phyloP scores from a whole-genome alignment of 2,888 invertebrate species.

The Clusia tigrina region DNA sequence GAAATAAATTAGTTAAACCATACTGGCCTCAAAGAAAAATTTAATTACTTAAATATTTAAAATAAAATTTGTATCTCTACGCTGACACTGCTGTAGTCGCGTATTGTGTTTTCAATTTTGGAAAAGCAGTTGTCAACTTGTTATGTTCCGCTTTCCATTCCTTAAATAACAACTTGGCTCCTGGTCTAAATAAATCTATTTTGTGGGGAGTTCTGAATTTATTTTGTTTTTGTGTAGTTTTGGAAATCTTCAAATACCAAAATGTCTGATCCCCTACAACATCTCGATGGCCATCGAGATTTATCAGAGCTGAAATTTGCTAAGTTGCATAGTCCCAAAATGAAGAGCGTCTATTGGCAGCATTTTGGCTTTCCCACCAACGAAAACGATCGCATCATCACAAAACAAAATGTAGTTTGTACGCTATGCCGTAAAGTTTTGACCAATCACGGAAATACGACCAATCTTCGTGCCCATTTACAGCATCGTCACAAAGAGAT shows the following conservation, averaged over 20 bases:
- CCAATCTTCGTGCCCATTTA: constrained; percentile 61
- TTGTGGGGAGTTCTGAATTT: neutral
- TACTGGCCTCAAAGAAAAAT: no score
- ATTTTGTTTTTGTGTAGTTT: constrained; percentile 1
- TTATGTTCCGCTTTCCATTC: no score
- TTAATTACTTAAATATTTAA: no score
- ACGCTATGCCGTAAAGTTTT: constrained; percentile 58
- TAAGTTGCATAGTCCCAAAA: constrained; percentile 61
- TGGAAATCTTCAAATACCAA: neutral
- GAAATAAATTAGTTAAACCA: no score
- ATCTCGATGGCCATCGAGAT: constrained; percentile 40
- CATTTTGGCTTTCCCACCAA: constrained; percentile 64
- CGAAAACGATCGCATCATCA: constrained; percentile 59
- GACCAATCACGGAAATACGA: constrained; percentile 63
- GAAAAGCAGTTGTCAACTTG: no score
- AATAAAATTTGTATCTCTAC: no score
- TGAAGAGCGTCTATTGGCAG: constrained; percentile 64
- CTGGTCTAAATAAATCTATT: neutral
- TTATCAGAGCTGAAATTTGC: constrained; percentile 53
- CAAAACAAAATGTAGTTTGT: constrained; percentile 62
- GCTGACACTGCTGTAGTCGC: no score
- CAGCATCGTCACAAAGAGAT: constrained; percentile 59
- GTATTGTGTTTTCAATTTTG: no score
- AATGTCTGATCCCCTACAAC: constrained; percentile 38
- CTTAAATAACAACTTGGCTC: no score